Percentiles rank a stretch among this genome's conserved stretches.
Evolutionary conservation across 2,888 invertebrate species (phyloP).

Genomic region (Peribatodes rhomboidaria): DNA sequence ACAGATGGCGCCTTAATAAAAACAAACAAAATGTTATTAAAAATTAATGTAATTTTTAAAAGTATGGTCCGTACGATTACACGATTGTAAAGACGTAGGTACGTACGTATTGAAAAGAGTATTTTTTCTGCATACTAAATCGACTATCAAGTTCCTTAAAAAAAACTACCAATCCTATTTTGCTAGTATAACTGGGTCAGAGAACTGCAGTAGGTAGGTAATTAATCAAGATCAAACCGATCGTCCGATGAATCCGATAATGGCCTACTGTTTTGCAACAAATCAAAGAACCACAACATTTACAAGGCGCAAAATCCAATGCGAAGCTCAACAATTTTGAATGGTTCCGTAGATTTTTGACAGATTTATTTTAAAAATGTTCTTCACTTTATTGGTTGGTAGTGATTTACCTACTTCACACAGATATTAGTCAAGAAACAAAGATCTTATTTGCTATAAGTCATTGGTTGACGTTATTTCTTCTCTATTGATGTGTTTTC

Average conservation of each 20-base stretch:
- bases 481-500: too few species aligned
- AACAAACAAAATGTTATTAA: not conserved
- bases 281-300: slow-evolving; percentile 47
- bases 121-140: too few species aligned
- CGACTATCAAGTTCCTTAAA: not conserved
- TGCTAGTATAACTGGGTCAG: slow-evolving; percentile 6
- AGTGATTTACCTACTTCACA: too few species aligned
- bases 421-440: too few species aligned
- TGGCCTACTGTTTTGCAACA: slow-evolving; percentile 45
- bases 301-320: slow-evolving; percentile 24
- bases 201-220: slow-evolving; percentile 32
- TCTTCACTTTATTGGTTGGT: not conserved
- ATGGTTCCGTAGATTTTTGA: slow-evolving; percentile 30
- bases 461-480: too few species aligned
- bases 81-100: too few species aligned
- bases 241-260: slow-evolving; percentile 34
- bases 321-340: not conserved
- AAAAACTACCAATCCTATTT: not conserved
- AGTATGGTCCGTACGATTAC: too few species aligned
- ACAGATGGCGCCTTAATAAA: slow-evolving; percentile 23
- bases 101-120: too few species aligned
- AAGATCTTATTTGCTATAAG: too few species aligned
- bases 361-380: not conserved
- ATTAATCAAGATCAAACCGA: slow-evolving; percentile 46
- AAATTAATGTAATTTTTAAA: not conserved